A percentile compares a stretch with the other conserved stretches of the same genome.
Evolutionary conservation across 2,113 vertebrate species (phyloP).

Genomic region (Aspidoscelis tigris): DNA sequence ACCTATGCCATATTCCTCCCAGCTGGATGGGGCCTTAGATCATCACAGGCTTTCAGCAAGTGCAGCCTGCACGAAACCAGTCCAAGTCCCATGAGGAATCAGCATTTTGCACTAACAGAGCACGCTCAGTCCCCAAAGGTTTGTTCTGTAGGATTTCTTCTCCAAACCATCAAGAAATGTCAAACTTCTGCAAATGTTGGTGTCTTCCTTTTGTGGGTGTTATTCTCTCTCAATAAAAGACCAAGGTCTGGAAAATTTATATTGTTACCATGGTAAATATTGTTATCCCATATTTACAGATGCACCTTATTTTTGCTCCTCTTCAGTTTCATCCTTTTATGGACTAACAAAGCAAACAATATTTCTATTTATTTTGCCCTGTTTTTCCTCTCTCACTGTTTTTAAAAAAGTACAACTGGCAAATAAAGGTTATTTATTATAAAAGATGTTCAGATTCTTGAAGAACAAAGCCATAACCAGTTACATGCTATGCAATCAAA

Average conservation of each 20-base stretch:
- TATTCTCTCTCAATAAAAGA: too few relatives aligned
- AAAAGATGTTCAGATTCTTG: background rate
- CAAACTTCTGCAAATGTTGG: background rate
- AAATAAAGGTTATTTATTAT: background rate
- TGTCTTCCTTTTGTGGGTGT: background rate
- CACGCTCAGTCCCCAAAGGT: background rate
- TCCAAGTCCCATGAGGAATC: background rate
- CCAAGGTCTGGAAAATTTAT: too few relatives aligned
- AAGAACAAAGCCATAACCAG: slow-evolving; percentile 13
- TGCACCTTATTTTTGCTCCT: too few relatives aligned
- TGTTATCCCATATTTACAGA: too few relatives aligned
- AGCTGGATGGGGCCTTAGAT: too few relatives aligned
- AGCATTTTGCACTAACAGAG: background rate
- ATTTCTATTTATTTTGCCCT: background rate
- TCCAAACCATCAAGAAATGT: background rate
- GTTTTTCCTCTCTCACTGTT: background rate
- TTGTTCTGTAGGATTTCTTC: background rate
- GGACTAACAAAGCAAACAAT: background rate
- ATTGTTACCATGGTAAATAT: too few relatives aligned
- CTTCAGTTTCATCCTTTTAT: background rate
- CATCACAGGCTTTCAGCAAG: background rate
- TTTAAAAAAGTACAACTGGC: background rate
- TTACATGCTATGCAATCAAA: background rate
- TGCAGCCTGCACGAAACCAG: background rate
- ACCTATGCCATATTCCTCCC: too few relatives aligned